These are phyloP conservation scores for Trichogramma evanescens DNA, from an alignment of 2,888 invertebrate species.

Conservation along the genomic window DNA sequence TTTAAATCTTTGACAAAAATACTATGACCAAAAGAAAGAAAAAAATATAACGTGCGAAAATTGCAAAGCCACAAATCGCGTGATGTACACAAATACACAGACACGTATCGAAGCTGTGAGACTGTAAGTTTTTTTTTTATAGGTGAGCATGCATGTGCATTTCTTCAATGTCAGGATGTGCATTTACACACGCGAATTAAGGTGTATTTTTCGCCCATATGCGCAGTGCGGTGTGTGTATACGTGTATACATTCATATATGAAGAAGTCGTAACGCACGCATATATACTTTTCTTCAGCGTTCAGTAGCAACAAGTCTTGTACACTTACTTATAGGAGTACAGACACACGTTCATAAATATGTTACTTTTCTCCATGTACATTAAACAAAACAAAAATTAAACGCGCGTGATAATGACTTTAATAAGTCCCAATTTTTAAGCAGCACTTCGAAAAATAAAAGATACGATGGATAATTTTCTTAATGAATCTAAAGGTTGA, in stretches of 20 bases:
- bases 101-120: conserved; percentile 18
- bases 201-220: conserved; percentile 16
- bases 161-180: conserved; percentile 22
- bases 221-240: conserved; percentile 1
- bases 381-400: not conserved
- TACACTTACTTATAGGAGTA: no score
- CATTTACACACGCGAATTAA: conserved; percentile 17
- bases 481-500: conserved; percentile 12
- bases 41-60: conserved; percentile 22
- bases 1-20: no score
- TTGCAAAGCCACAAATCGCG: conserved; percentile 37
- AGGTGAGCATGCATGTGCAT: conserved; percentile 8
- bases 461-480: conserved; percentile 9
- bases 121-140: no score
- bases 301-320: not conserved
- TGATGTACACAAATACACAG: conserved; percentile 27
- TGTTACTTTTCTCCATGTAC: no score
- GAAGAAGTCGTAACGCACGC: conserved; percentile 5
- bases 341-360: no score
- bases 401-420: conserved; percentile 3
- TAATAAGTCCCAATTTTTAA: conserved; percentile 12
- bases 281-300: conserved; percentile 3
- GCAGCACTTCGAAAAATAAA: no score
- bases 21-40: not conserved
- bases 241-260: no score